A percentile compares a stretch with the other conserved stretches of the same genome.
Conservation (phyloP, 2,888 invertebrate species). For the Leptopilina syphax region DNA sequence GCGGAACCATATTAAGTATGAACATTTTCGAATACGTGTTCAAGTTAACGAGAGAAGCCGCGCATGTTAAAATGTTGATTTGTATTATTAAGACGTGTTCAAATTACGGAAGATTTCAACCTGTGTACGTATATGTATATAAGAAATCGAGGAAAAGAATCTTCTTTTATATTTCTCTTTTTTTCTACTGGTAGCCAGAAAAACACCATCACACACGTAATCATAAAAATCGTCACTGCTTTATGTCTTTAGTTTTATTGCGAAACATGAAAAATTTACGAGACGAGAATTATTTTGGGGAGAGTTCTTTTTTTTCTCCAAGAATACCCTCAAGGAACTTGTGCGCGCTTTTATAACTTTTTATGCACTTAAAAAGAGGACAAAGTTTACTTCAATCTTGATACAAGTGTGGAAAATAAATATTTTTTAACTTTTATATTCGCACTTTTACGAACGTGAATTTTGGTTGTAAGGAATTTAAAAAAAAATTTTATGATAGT, state of each 20-base stretch:
- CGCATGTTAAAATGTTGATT: constrained; percentile 22
- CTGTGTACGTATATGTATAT: not conserved
- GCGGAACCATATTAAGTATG: not conserved
- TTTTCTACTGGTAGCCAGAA: not conserved
- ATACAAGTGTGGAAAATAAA: constrained; percentile 3
- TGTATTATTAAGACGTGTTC: constrained; percentile 27
- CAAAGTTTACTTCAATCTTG: constrained; percentile 8
- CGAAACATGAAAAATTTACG: constrained; percentile 24
- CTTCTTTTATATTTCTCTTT: not conserved
- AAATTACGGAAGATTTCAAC: constrained; percentile 5
- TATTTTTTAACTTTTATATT: not conserved
- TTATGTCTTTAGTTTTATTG: constrained; percentile 23
- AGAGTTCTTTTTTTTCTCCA: constrained; percentile 1
- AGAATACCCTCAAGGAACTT: not conserved
- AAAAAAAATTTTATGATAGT: no score
- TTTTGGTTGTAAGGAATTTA: no score
- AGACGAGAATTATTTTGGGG: constrained; percentile 21
- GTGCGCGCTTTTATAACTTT: constrained; percentile 7
- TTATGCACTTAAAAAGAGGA: not conserved
- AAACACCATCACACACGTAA: constrained; percentile 1
- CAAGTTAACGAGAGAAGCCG: constrained; percentile 22
- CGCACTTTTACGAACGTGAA: no score
- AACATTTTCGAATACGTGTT: constrained; percentile 6
- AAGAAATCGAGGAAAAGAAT: constrained; percentile 18
- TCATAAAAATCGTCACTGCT: constrained; percentile 24